phyloP scores from a whole-genome alignment of 2,888 invertebrate genomes.

The Salticus scenicus region DNA sequence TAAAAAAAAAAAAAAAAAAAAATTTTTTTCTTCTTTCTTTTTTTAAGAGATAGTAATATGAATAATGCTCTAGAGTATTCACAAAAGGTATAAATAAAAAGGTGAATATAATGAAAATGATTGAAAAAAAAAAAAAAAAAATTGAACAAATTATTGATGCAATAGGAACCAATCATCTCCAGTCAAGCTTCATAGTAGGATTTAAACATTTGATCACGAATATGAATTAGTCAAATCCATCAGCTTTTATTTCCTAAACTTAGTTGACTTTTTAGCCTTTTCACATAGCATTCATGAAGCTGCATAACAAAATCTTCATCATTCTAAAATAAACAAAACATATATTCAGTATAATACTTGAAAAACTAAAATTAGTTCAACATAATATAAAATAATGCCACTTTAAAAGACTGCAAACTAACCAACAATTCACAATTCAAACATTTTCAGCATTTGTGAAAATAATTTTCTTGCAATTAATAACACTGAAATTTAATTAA shows the following conservation, averaged over 20 bases:
- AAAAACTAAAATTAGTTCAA: too few species aligned
- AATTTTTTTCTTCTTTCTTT: too few species aligned
- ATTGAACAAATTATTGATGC: conserved; percentile 36
- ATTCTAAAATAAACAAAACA: conserved; percentile 80
- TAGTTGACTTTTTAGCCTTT: conserved; percentile 76
- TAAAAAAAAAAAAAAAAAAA: too few species aligned
- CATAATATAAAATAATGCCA: too few species aligned
- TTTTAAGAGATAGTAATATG: too few species aligned
- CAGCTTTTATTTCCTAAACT: conserved; percentile 37
- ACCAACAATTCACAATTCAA: too few species aligned
- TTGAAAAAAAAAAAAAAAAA: not conserved
- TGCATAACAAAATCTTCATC: conserved; percentile 91
- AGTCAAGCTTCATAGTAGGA: not conserved
- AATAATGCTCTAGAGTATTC: not conserved
- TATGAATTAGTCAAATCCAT: not conserved
- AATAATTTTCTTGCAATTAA: too few species aligned
- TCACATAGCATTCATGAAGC: conserved; percentile 93
- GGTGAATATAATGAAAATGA: not conserved
- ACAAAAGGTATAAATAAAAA: not conserved
- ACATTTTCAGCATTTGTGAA: too few species aligned
- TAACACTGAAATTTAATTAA: too few species aligned
- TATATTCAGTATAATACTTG: too few species aligned
- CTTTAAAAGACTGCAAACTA: too few species aligned
- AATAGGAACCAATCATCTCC: conserved; percentile 54
- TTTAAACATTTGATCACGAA: conserved; percentile 28